Percentiles rank a stretch among this genome's conserved stretches.
Evolutionary conservation across 2,113 vertebrate genomes (phyloP).

Genomic region (Muntiacus muntjak): DNA sequence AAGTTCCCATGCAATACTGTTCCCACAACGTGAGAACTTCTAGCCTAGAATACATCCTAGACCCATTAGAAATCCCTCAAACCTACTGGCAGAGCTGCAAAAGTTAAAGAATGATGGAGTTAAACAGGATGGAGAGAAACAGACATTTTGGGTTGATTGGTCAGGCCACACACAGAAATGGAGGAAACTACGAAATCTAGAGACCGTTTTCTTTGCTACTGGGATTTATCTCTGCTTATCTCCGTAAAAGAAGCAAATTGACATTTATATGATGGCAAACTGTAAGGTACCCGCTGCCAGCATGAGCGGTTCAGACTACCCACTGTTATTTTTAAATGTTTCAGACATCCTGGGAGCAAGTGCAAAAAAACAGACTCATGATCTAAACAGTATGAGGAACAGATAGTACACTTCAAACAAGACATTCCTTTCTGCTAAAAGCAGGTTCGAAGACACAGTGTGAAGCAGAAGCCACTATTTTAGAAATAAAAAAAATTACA

Average conservation of each 20-base stretch:
- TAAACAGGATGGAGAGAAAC: not conserved
- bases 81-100: not conserved
- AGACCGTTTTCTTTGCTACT: not conserved
- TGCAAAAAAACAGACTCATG: not conserved
- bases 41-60: not conserved
- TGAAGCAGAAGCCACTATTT: not conserved
- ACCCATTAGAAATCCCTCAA: not conserved
- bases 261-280: slow-evolving; percentile 41
- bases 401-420: not conserved
- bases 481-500: not conserved
- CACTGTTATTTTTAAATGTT: slow-evolving; percentile 49
- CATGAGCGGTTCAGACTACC: not conserved
- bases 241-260: slow-evolving; percentile 24
- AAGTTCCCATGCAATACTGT: not conserved
- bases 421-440: slow-evolving; percentile 21
- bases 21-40: not conserved
- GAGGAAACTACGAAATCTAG: not conserved
- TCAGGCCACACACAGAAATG: slow-evolving; percentile 24
- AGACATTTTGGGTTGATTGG: not conserved
- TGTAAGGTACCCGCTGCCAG: not conserved
- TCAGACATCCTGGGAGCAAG: slow-evolving; percentile 26
- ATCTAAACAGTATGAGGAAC: slow-evolving; percentile 46
- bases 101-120: not conserved
- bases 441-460: slow-evolving; percentile 3
- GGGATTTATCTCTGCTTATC: slow-evolving; percentile 32